Base-by-base conservation (phyloP, 2,113 vertebrate species). In the Ploceus nigricollis region DNA sequence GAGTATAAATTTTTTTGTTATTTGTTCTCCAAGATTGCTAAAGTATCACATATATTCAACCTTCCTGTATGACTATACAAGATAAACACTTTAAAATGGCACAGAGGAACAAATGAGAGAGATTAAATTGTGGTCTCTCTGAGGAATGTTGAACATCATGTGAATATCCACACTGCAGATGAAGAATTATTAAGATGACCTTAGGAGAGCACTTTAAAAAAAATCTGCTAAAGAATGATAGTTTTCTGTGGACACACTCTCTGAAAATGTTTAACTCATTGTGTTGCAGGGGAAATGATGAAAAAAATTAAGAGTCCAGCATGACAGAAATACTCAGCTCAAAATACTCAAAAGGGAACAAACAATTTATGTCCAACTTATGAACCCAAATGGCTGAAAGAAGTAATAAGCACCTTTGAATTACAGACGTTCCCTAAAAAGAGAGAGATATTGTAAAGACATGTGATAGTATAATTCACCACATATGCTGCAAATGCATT, bases 131-230 rank as follows among this genome's bases (percentile, higher is more conserved):
- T 69, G 53, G n/a, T 88, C 4, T 82, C 30, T 64, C 70, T 61
- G 35, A 87, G 63, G 75, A 93, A 91, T 75, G 84, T 51, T 71
- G 61, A 79, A 89, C 44, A 91, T 94, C 78, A 90, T 95, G 92
- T 94, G 94, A 91, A 82, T 73, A 82, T 72, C 54, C 45, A 73
- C 63, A 53, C 20, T 50, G 53, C 2, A 28, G 56, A 90, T 57
- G 73, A 95, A 72, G 73, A 93, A 90, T 85, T 89, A 61, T 64
- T 90, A 76, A 76, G n/a, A 80, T 69, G 79, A 82, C 65, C 70
- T 90, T 76, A 94, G 20, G 40, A 76, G 31, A 94, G 57, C 31
- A 61, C 22, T 93, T 75, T 19, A 2, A 48, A 91, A 79, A 78
- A 90, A 88, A 64, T 69, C 78, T 82, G 7, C n/a, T 60, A 53